Conservation (phyloP, 2,113 vertebrate species). For the Corythaeola cristata region DNA sequence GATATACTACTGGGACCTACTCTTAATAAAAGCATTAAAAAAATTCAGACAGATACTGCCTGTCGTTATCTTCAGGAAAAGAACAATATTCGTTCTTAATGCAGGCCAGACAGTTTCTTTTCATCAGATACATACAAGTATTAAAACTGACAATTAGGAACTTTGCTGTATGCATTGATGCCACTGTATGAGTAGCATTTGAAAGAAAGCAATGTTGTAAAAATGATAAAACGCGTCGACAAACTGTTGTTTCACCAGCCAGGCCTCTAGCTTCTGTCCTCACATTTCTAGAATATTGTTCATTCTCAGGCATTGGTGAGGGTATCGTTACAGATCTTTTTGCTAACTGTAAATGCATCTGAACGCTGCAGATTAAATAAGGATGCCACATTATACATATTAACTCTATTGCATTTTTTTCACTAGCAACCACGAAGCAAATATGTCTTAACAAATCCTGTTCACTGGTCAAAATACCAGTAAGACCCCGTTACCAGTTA, state of each 20-base stretch:
- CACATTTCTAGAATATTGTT: background rate
- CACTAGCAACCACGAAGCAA: constrained; percentile 42
- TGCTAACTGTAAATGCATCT: background rate
- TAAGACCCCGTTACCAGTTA: constrained; percentile 35
- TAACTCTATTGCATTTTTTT: constrained; percentile 17
- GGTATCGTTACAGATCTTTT: constrained; percentile 1
- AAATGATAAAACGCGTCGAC: background rate
- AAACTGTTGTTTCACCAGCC: constrained; percentile 6
- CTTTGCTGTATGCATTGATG: background rate
- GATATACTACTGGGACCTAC: background rate
- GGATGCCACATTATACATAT: background rate
- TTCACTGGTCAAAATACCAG: constrained; percentile 40
- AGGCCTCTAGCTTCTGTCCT: constrained; percentile 24
- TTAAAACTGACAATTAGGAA: background rate
- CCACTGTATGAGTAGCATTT: background rate
- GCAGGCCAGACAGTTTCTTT: constrained; percentile 11
- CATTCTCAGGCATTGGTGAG: constrained; percentile 19
- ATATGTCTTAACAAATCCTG: background rate
- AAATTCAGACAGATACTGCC: background rate
- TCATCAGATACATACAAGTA: background rate
- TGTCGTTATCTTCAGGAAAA: background rate
- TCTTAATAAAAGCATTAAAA: background rate
- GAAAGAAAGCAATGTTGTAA: background rate
- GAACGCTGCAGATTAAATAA: constrained; percentile 52
- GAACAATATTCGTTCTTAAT: background rate